Percentiles rank a stretch among this genome's conserved stretches.
phyloP scores from a whole-genome alignment of 35 echinoderm and acorn worm species.

The Holothuria glaberrima region DNA sequence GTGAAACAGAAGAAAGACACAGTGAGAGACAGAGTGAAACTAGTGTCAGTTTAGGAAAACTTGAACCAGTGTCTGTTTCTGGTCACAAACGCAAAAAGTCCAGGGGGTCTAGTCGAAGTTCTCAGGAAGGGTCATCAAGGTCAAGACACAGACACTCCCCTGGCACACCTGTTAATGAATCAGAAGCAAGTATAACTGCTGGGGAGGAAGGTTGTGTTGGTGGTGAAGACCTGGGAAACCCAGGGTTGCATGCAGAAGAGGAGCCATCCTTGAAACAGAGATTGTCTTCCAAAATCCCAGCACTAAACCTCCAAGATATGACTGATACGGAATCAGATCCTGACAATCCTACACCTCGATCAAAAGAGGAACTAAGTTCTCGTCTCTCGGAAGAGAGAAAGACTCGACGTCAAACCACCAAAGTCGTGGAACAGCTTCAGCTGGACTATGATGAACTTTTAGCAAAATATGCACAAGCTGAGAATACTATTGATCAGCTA shows the following conservation, averaged over 20 bases:
- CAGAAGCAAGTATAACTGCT: not conserved
- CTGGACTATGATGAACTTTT: constrained; percentile 90
- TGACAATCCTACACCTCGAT: constrained; percentile 40
- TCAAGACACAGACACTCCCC: not conserved
- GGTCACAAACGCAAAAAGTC: constrained; percentile 7
- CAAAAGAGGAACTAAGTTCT: constrained; percentile 51
- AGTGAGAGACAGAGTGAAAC: constrained; percentile 44
- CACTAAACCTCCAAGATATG: constrained; percentile 5
- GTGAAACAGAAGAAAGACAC: constrained; percentile 10
- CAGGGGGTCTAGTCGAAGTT: constrained; percentile 14
- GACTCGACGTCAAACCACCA: constrained; percentile 69
- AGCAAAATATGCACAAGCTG: constrained; percentile 92
- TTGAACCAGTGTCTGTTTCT: constrained; percentile 62
- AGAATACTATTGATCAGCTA: constrained; percentile 94
- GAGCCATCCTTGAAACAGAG: not conserved
- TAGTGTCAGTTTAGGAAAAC: constrained; percentile 68
- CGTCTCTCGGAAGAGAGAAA: constrained; percentile 60
- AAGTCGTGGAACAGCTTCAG: constrained; percentile 82
- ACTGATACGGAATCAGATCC: constrained; percentile 24
- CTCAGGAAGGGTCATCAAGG: not conserved
- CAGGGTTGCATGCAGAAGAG: not conserved
- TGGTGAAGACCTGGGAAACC: not conserved
- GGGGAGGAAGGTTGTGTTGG: not conserved
- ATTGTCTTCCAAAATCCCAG: not conserved
- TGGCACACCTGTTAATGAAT: not conserved